Evolutionary conservation across 2,797 vertebrate species (phyloP).

Genomic region (Aeoliscus strigatus): DNA sequence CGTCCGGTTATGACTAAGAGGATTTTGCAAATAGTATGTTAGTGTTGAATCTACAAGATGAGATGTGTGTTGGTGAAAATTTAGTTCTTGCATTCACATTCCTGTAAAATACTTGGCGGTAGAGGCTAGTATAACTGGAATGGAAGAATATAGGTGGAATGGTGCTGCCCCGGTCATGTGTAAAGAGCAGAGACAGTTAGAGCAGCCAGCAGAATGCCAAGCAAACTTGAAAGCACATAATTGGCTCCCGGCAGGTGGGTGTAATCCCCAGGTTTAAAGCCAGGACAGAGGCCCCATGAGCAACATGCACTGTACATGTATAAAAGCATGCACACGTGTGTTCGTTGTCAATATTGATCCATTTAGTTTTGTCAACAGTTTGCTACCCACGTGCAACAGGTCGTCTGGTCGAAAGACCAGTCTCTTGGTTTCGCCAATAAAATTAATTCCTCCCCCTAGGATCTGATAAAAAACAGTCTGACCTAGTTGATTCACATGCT

Average conservation of each 20-base stretch:
- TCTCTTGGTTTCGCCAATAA: slow-evolving; percentile 2
- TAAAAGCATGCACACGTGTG: slow-evolving; percentile 2
- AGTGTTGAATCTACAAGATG: too few relatives aligned
- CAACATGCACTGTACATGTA: slow-evolving; percentile 3
- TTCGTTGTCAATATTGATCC: neutral
- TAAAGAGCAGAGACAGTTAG: slow-evolving; percentile 23
- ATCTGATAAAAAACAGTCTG: slow-evolving; percentile 32
- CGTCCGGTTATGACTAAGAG: too few relatives aligned
- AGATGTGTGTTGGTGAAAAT: too few relatives aligned
- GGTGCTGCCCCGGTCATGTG: slow-evolving; percentile 13
- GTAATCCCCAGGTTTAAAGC: slow-evolving; percentile 58
- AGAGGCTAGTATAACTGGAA: slow-evolving; percentile 4
- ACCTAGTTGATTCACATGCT: slow-evolving; percentile 28
- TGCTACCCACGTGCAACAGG: too few relatives aligned
- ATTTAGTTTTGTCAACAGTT: too few relatives aligned
- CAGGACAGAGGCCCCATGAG: slow-evolving; percentile 7
- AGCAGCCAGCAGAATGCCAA: slow-evolving; percentile 25
- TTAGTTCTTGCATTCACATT: neutral
- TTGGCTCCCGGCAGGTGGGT: slow-evolving; percentile 53
- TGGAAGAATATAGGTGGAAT: slow-evolving; percentile 1
- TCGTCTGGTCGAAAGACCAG: too few relatives aligned
- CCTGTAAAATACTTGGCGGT: neutral
- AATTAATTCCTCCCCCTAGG: slow-evolving; percentile 21
- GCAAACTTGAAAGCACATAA: slow-evolving; percentile 52
- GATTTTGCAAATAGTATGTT: too few relatives aligned